Conservation (phyloP, 23 tunicate genomes). For the Ascidia mentula region DNA sequence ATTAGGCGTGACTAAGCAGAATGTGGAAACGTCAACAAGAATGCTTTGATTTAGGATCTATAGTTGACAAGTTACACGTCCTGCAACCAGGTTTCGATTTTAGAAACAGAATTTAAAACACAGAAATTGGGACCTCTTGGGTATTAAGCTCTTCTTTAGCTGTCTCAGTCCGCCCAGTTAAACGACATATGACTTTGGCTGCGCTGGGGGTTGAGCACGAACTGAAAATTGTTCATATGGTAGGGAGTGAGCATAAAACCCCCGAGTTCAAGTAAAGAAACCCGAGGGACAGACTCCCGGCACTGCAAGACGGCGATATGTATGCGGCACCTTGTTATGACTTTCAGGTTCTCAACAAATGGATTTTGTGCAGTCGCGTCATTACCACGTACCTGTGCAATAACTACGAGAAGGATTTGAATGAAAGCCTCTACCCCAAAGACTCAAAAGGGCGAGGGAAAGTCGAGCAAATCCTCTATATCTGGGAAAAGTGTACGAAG, state of each 20-base stretch:
- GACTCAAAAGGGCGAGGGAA: slow-evolving; percentile 23
- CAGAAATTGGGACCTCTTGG: too few relatives aligned
- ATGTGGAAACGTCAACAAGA: too few relatives aligned
- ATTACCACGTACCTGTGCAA: slow-evolving; percentile 31
- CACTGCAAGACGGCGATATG: background rate
- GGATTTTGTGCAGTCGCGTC: slow-evolving; percentile 26
- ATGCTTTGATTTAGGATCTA: too few relatives aligned
- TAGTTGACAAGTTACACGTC: too few relatives aligned
- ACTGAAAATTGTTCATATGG: background rate
- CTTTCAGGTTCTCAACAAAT: background rate
- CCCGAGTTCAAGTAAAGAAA: background rate
- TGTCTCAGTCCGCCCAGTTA: background rate
- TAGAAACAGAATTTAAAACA: too few relatives aligned
- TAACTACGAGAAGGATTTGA: slow-evolving; percentile 10
- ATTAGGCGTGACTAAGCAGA: too few relatives aligned
- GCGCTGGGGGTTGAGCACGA: background rate
- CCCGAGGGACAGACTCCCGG: background rate
- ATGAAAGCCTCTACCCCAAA: slow-evolving; percentile 6
- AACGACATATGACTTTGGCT: background rate
- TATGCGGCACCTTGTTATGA: background rate
- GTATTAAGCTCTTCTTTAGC: background rate
- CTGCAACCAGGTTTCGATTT: too few relatives aligned
- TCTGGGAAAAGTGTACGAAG: background rate
- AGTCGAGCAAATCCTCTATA: slow-evolving; percentile 25
- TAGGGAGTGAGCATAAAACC: background rate